phyloP scores from a whole-genome alignment of 2,797 vertebrate genomes.

The Cirrhinus mrigala region DNA sequence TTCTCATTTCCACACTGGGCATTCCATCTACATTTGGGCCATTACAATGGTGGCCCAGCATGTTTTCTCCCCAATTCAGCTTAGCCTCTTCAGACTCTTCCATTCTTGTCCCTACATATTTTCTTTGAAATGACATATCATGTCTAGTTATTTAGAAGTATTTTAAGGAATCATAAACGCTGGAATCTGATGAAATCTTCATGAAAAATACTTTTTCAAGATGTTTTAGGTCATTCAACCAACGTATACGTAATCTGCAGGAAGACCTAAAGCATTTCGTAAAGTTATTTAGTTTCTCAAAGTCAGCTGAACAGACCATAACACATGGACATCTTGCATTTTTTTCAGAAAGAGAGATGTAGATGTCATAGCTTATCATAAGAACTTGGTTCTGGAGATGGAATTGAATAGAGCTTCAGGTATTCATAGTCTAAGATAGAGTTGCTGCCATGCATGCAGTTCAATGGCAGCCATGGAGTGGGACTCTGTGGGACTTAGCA shows the following conservation, averaged over 20 bases:
- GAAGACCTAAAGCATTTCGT: constrained; percentile 4
- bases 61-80: constrained; percentile 58
- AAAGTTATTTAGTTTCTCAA: constrained; percentile 15
- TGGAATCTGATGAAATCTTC: not conserved
- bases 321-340: constrained; percentile 11
- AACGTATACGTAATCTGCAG: not conserved
- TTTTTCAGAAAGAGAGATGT: not conserved
- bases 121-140: constrained; percentile 46
- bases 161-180: constrained; percentile 25
- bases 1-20: constrained; percentile 58
- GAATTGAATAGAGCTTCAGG: constrained; percentile 44
- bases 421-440: constrained; percentile 58
- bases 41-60: constrained; percentile 62
- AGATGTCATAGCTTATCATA: constrained; percentile 36
- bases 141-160: constrained; percentile 39
- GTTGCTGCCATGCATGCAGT: constrained; percentile 59
- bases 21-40: constrained; percentile 57
- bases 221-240: constrained; percentile 1
- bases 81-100: constrained; percentile 47
- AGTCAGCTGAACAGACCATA: not conserved
- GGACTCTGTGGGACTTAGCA: constrained; percentile 86
- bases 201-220: constrained; percentile 1
- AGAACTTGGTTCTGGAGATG: constrained; percentile 18
- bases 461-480: constrained; percentile 73
- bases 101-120: constrained; percentile 48